Evolutionary conservation across 1,140 invertebrate species (phyloP).

Genomic region (Camponotus pennsylvanicus): DNA sequence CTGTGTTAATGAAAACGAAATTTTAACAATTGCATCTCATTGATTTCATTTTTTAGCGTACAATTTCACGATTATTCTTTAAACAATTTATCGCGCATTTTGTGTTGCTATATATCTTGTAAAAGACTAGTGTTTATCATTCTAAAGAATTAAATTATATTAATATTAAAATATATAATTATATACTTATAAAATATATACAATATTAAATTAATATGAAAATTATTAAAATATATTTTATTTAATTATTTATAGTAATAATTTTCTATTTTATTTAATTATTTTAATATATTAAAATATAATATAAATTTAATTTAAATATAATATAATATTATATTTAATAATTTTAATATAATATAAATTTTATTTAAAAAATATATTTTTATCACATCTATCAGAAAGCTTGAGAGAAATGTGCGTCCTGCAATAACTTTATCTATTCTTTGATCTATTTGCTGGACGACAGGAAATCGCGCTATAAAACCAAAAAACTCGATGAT

Average conservation of each 20-base stretch:
- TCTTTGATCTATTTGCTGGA: conserved; percentile 13
- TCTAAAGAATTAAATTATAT: too few relatives aligned
- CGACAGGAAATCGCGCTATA: background rate
- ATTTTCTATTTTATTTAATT: too few relatives aligned
- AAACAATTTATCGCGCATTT: background rate
- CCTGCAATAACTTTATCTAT: background rate
- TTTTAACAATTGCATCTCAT: background rate
- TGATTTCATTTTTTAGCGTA: background rate
- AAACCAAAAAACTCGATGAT: background rate
- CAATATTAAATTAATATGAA: too few relatives aligned
- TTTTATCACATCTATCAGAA: background rate
- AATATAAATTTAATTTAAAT: too few relatives aligned
- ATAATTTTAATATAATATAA: too few relatives aligned
- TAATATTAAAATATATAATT: too few relatives aligned
- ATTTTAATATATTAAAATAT: too few relatives aligned
- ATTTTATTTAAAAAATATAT: background rate
- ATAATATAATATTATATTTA: too few relatives aligned
- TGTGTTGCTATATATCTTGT: background rate
- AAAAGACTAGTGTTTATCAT: background rate
- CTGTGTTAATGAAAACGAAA: background rate
- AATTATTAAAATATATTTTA: too few relatives aligned
- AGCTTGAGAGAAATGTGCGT: background rate
- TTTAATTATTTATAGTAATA: too few relatives aligned
- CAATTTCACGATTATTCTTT: background rate
- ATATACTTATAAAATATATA: too few relatives aligned